phyloP scores from a whole-genome alignment of 2,113 vertebrate genomes.

The Ploceus nigricollis region DNA sequence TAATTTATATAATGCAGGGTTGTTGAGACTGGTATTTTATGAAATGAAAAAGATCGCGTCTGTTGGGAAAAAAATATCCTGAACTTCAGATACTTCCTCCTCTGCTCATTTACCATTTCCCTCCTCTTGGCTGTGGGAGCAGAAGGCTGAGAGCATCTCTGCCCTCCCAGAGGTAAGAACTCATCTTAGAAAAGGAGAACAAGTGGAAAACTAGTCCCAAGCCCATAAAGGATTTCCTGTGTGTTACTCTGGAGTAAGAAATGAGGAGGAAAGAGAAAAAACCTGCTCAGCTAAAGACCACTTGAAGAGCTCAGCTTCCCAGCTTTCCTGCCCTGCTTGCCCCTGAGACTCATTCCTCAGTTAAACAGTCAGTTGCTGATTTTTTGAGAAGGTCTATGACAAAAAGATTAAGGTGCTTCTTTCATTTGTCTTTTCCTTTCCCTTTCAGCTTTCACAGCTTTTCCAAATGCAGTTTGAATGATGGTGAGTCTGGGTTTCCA shows the following conservation, averaged over 20 bases:
- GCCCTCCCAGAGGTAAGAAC: not conserved
- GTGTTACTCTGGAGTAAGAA: not conserved
- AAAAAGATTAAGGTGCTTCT: not conserved
- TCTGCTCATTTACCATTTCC: not conserved
- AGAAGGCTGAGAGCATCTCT: not conserved
- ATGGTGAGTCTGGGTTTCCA: not conserved
- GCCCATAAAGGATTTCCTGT: not conserved
- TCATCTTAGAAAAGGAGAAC: not conserved
- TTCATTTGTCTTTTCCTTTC: not conserved
- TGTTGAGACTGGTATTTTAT: not conserved
- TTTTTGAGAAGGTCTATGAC: not conserved
- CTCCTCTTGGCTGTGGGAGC: not conserved
- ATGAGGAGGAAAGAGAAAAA: not conserved
- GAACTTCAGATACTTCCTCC: not conserved
- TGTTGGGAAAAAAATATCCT: not conserved
- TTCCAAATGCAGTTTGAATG: not conserved
- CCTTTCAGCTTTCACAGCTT: not conserved
- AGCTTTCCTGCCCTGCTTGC: not conserved
- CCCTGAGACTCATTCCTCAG: not conserved
- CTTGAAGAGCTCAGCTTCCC: not conserved
- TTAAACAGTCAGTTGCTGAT: not conserved
- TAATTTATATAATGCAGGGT: not conserved
- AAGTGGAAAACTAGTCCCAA: not conserved
- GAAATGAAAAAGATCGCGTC: not conserved
- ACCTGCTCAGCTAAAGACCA: not conserved